Conservation (phyloP, 2,113 vertebrate genomes). For the Tretioscincus oriximinensis region DNA sequence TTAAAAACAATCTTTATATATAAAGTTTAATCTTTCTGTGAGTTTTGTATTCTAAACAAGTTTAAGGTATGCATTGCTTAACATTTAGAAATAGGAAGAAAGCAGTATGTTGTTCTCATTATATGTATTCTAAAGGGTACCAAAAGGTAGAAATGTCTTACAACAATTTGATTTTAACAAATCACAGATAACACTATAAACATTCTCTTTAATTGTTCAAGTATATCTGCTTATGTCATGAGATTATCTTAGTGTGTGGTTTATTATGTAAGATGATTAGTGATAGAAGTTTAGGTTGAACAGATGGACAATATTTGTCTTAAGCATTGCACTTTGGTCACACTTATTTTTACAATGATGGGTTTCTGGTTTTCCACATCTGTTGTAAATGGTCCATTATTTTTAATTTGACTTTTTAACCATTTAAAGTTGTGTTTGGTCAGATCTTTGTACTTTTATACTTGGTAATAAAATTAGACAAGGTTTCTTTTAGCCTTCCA, state of each 20-base stretch:
- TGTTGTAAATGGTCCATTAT: rapidly evolving
- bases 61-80: conserved; percentile 21
- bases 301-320: background rate
- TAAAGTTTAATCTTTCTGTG: conserved; percentile 16
- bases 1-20: conserved; percentile 2
- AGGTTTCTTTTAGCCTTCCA: background rate
- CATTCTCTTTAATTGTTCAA: conserved; percentile 7
- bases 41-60: conserved; percentile 12
- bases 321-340: background rate
- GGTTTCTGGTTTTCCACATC: too few species aligned
- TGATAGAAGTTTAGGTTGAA: background rate
- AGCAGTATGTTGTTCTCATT: conserved; percentile 3
- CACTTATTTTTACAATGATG: background rate
- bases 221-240: background rate
- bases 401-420: background rate
- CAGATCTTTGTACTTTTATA: background rate
- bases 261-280: background rate
- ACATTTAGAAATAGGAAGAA: conserved; percentile 6
- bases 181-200: background rate
- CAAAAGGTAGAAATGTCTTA: conserved; percentile 3
- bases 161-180: background rate
- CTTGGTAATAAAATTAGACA: background rate
- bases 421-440: background rate
- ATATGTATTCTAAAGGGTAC: background rate
- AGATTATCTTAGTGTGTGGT: background rate